Base-by-base conservation (phyloP, 1,140 invertebrate species). In the Spodoptera litura region DNA sequence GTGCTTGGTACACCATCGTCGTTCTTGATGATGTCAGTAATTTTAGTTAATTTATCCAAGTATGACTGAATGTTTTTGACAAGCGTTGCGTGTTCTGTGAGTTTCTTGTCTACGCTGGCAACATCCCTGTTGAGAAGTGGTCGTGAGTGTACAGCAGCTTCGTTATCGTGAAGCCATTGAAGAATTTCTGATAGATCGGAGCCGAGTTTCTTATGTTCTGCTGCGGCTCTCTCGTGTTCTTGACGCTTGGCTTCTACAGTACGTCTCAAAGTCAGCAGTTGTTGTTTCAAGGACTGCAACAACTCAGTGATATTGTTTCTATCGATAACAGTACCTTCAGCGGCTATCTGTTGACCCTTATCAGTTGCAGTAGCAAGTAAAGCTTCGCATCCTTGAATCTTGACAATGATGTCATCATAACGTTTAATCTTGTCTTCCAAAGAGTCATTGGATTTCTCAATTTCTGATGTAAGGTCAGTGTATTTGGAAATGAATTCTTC, bases 341-440 rank as follows among this genome's bases (percentile, higher is more conserved):
- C 96, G 9, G 97, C 97, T 31, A 99, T 98, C 89, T 98, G 97
- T 88, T 98, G 97, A 1, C 98, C 98, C 93, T 99, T 99, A 85
- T 99, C 98, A 25, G 96, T 97, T 0, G 98, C 98, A 25, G 97
- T 96, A 0, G 97, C 97, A 9, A 99, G 91, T 10, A 97, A 95
- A n/a, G 97, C 98, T 89, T 99, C 98, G 89, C 97, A 98, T 87
- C 98, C 97, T 93, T 98, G 97, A 59, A 98, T 98, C 87, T 98
- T 98, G 0, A 96, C 87, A 81, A 98, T 97, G 0, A 97, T 96
- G 83, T 98, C 97, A 89, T 98, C 97, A 83, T 98, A 99, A 78
- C 97, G 96, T 83, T 97, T 97, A 55, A 99, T 98, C 89, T 98
- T 98, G 51, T 98, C 98, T 88, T 98, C 96, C 4, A 97, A 95